Percentiles rank a stretch among this genome's conserved stretches.
Evolutionary conservation across 2,888 invertebrate species (phyloP).

Genomic region (Drosophila nr. perissopoda): DNA sequence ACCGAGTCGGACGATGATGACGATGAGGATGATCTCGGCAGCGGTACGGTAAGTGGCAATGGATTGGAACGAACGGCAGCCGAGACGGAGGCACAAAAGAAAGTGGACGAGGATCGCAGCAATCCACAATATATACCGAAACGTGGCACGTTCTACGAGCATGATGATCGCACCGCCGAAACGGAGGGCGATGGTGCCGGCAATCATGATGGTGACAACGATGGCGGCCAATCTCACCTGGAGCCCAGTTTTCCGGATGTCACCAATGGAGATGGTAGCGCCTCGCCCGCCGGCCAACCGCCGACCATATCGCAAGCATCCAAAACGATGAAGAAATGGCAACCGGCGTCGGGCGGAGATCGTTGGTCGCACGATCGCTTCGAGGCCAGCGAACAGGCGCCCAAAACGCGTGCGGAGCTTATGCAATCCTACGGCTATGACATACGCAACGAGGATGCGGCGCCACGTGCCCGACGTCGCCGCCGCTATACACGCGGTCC

Average conservation of each 20-base stretch:
- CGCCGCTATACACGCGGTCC: slow-evolving; percentile 96
- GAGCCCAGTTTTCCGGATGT: slow-evolving; percentile 46
- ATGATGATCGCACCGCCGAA: slow-evolving; percentile 94
- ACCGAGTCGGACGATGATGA: slow-evolving; percentile 71
- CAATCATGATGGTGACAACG: slow-evolving; percentile 44
- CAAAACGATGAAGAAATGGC: slow-evolving; percentile 85
- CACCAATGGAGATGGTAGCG: slow-evolving; percentile 72
- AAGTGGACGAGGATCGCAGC: slow-evolving; percentile 96
- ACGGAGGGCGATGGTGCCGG: slow-evolving; percentile 83
- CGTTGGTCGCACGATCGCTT: slow-evolving; percentile 94
- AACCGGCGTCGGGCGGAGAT: slow-evolving; percentile 85
- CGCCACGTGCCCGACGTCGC: slow-evolving; percentile 93
- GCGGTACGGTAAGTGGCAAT: slow-evolving; percentile 89
- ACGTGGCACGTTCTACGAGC: slow-evolving; percentile 97
- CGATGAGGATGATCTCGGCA: slow-evolving; percentile 56
- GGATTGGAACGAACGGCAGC: slow-evolving; percentile 85
- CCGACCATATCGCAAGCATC: slow-evolving; percentile 82
- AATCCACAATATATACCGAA: slow-evolving; percentile 99
- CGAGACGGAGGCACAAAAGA: slow-evolving; percentile 88
- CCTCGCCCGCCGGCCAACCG: slow-evolving; percentile 83
- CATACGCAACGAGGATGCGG: slow-evolving; percentile 95
- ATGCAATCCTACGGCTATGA: slow-evolving; percentile 88
- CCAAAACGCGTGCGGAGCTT: slow-evolving; percentile 76
- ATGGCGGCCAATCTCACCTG: slow-evolving; percentile 34
- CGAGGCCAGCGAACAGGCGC: slow-evolving; percentile 87